Conservation (phyloP, 2,797 vertebrate genomes). For the Sarcophilus harrisii region DNA sequence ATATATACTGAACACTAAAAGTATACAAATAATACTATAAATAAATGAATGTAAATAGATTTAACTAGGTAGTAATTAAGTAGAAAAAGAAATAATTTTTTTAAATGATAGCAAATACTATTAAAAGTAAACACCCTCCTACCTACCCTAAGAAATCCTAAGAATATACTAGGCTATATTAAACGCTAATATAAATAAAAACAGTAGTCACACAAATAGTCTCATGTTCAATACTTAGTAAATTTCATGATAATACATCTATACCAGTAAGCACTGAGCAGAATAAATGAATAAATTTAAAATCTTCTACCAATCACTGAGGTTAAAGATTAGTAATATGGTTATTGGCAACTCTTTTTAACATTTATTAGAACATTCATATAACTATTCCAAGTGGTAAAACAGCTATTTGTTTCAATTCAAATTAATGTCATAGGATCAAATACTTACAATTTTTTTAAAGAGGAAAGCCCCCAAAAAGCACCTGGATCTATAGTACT, state of each 20-base stretch:
- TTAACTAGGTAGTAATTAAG: background rate
- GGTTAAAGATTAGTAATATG: background rate
- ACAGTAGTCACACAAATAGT: background rate
- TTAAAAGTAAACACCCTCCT: background rate
- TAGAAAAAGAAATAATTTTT: background rate
- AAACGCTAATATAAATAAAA: background rate
- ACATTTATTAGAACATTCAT: background rate
- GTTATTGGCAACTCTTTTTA: background rate
- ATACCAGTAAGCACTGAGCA: background rate
- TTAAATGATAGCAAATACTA: background rate
- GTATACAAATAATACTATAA: background rate
- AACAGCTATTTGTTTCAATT: slow-evolving; percentile 16
- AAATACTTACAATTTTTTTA: slow-evolving; percentile 96
- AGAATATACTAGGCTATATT: background rate
- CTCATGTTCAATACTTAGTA: background rate
- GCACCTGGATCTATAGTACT: slow-evolving; percentile 94
- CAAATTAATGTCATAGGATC: slow-evolving; percentile 30
- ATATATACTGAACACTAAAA: background rate
- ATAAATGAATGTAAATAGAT: background rate
- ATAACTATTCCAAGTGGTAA: background rate
- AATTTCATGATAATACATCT: background rate
- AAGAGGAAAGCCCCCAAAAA: slow-evolving; percentile 92
- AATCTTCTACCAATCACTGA: background rate
- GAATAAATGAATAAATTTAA: background rate
- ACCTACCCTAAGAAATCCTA: background rate